Conservation (phyloP, 2,113 vertebrate genomes). For the Gorsachius goisagi region DNA sequence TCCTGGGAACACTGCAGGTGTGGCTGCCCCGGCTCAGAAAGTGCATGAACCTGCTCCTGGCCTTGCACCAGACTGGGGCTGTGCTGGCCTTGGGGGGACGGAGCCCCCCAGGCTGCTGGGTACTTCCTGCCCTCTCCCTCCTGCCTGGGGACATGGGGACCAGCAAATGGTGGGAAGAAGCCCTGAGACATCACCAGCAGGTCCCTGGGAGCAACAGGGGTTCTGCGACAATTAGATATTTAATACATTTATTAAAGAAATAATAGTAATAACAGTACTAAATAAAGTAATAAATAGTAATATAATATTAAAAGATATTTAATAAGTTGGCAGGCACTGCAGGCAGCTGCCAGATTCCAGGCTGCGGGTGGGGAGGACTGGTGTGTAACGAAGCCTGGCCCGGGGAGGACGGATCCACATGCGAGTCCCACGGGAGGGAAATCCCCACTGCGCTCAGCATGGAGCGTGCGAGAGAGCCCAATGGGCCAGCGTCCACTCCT, state of each 20-base stretch:
- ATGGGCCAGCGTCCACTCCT: not conserved
- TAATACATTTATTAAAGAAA: not conserved
- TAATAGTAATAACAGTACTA: not conserved
- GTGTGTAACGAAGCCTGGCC: not conserved
- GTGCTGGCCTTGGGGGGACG: accelerated
- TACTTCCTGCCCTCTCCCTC: not conserved
- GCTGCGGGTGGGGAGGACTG: not conserved
- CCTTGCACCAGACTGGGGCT: not conserved
- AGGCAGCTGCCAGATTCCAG: not conserved
- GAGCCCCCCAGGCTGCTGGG: not conserved
- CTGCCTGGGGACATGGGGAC: not conserved
- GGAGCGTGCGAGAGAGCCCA: accelerated
- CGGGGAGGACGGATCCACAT: accelerated
- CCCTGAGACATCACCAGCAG: not conserved
- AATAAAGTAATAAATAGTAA: not conserved
- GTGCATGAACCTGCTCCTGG: not conserved
- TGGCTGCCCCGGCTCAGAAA: not conserved
- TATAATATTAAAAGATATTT: not conserved
- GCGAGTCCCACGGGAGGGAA: not conserved
- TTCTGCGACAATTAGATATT: not conserved
- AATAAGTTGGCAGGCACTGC: not conserved
- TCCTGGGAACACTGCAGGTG: not conserved
- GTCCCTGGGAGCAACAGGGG: not conserved
- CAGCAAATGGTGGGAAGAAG: not conserved
- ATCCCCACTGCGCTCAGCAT: accelerated